phyloP scores from a whole-genome alignment of 1,140 invertebrate species.

The Stegodyphus dumicola region DNA sequence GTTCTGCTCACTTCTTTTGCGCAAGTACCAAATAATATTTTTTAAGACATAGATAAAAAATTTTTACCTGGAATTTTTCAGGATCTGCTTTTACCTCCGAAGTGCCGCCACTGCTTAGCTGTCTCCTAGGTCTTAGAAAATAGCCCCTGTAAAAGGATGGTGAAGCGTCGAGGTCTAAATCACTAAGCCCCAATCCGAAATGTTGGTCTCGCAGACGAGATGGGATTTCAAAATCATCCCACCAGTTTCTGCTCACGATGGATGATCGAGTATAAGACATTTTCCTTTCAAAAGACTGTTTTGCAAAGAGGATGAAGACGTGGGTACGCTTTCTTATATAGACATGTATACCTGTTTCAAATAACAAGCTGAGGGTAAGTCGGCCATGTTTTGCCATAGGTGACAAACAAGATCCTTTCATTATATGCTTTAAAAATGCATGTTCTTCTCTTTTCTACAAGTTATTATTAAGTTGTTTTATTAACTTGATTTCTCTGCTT shows the following conservation, averaged over 20 bases:
- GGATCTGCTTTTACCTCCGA: slow-evolving; percentile 50
- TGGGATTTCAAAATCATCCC: slow-evolving; percentile 17
- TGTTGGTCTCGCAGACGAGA: slow-evolving; percentile 37
- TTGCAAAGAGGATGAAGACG: not conserved
- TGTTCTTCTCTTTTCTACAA: too few species aligned
- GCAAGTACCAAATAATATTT: too few species aligned
- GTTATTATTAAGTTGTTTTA: too few species aligned
- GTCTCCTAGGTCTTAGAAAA: slow-evolving; percentile 31
- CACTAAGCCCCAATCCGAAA: slow-evolving; percentile 40
- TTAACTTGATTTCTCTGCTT: too few species aligned
- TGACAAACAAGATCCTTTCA: too few species aligned
- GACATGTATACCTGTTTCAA: not conserved
- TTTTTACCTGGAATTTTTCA: slow-evolving; percentile 70
- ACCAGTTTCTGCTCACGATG: not conserved
- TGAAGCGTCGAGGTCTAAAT: slow-evolving; percentile 28
- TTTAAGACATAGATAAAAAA: not conserved
- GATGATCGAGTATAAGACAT: slow-evolving; percentile 32
- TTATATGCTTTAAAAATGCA: too few species aligned
- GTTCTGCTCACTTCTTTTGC: too few species aligned
- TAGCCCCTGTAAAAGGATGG: slow-evolving; percentile 39
- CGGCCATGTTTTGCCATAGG: too few species aligned
- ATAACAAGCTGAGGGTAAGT: not conserved
- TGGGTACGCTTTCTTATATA: not conserved
- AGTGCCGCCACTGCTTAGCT: slow-evolving; percentile 35
- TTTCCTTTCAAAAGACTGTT: slow-evolving; percentile 5